phyloP scores from a whole-genome alignment of 2,888 invertebrate genomes.

The Drosophila atripex region DNA sequence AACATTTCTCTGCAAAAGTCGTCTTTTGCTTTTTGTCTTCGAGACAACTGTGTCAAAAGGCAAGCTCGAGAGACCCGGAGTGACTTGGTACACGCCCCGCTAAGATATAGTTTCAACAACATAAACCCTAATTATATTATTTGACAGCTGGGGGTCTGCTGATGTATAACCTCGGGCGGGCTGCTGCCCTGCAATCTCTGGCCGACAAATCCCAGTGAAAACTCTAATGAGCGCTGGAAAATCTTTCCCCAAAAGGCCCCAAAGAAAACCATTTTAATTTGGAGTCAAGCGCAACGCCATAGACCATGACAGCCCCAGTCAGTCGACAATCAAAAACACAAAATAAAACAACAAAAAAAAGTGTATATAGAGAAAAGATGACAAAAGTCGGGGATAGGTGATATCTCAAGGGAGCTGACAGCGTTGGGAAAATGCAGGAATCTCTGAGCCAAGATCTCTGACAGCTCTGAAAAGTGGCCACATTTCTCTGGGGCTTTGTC shows the following conservation, averaged over 20 bases:
- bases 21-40: too few relatives aligned
- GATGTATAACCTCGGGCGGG: conserved; percentile 67
- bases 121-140: conserved; percentile 74
- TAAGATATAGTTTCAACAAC: conserved; percentile 61
- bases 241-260: conserved; percentile 35
- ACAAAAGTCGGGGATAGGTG: conserved; percentile 57
- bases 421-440: conserved; percentile 65
- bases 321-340: conserved; percentile 55
- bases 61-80: conserved; percentile 30
- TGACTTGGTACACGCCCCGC: conserved; percentile 30
- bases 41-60: conserved; percentile 68
- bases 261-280: conserved; percentile 58
- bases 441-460: conserved; percentile 52
- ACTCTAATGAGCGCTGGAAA: conserved; percentile 68
- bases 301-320: conserved; percentile 66
- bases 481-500: conserved; percentile 71
- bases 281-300: conserved; percentile 62
- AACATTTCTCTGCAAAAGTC: conserved; percentile 60
- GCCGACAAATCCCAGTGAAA: conserved; percentile 66
- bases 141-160: conserved; percentile 58
- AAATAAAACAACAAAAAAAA: neutral
- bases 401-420: conserved; percentile 71
- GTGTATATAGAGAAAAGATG: conserved; percentile 41
- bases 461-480: conserved; percentile 77
- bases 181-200: conserved; percentile 56